phyloP scores from a whole-genome alignment of 2,113 vertebrate genomes.

The Callionymus lyra region DNA sequence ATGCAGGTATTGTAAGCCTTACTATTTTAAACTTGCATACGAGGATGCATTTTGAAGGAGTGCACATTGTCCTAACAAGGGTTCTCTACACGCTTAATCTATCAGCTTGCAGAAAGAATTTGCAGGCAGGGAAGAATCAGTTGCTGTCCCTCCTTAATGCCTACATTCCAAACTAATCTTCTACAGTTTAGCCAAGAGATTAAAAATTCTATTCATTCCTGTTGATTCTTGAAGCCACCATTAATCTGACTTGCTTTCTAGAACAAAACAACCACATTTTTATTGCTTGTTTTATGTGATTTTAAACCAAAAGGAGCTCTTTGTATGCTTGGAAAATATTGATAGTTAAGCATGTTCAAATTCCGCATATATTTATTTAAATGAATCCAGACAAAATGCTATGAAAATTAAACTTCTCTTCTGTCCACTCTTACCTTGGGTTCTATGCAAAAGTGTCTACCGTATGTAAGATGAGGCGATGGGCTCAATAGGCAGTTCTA shows the following conservation, averaged over 20 bases:
- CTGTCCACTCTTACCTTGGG: too few species aligned
- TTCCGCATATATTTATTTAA: too few species aligned
- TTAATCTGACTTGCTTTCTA: background rate
- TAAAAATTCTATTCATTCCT: conserved; percentile 36
- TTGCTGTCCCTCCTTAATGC: conserved; percentile 15
- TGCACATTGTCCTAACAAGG: conserved; percentile 9
- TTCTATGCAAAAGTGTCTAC: too few species aligned
- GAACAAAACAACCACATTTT: conserved; percentile 29
- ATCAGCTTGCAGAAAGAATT: conserved; percentile 12
- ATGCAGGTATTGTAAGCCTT: conserved; percentile 75
- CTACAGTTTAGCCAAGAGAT: conserved; percentile 42
- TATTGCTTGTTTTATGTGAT: too few species aligned
- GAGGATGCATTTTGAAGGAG: background rate
- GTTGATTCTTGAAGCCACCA: conserved; percentile 10
- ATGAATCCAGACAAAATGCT: too few species aligned
- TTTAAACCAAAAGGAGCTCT: too few species aligned
- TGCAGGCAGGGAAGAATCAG: conserved; percentile 6
- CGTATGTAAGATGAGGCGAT: too few species aligned
- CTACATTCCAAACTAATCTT: conserved; percentile 45
- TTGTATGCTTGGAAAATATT: too few species aligned
- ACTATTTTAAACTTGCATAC: conserved; percentile 1
- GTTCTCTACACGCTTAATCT: conserved; percentile 10
- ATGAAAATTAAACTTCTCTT: too few species aligned
- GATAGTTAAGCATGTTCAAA: too few species aligned
- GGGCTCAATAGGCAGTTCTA: too few species aligned